A percentile compares a stretch with the other conserved stretches of the same genome.
These are phyloP conservation scores for Tetrao urogallus DNA, from an alignment of 2,113 vertebrate species.

Conservation along the genomic window DNA sequence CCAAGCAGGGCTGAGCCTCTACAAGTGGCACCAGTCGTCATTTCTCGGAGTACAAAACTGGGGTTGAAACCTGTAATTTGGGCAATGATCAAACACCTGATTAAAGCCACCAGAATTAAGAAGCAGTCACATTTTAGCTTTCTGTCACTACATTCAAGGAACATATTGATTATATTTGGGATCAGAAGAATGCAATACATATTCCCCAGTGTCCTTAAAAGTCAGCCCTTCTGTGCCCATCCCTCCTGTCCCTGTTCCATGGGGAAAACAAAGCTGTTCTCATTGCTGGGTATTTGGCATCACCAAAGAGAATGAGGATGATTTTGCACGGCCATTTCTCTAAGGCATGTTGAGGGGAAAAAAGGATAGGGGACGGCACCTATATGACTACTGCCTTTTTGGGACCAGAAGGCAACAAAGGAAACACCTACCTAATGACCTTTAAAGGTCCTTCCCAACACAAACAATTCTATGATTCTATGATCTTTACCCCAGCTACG, in stretches of 20 bases:
- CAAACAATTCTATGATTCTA: too few species aligned
- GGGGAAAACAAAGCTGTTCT: background rate
- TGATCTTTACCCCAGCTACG: background rate
- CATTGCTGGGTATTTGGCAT: background rate
- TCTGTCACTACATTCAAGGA: background rate
- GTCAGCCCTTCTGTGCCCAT: background rate
- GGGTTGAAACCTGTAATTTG: background rate
- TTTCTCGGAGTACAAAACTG: background rate
- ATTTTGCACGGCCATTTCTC: background rate
- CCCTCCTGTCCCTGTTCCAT: background rate
- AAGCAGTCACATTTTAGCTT: background rate
- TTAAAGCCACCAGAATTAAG: background rate
- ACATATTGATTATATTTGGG: background rate
- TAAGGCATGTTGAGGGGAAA: accelerated
- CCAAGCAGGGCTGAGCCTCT: background rate
- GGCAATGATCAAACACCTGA: background rate
- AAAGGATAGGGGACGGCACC: background rate
- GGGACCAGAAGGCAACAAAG: background rate
- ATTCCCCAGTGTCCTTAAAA: background rate
- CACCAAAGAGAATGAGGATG: background rate
- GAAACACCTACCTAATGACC: background rate
- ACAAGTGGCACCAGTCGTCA: background rate
- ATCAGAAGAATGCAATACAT: background rate
- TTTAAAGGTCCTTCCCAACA: too few species aligned
- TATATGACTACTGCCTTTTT: background rate